Base-by-base conservation (phyloP, 2,888 invertebrate species). In the Euphydryas editha region DNA sequence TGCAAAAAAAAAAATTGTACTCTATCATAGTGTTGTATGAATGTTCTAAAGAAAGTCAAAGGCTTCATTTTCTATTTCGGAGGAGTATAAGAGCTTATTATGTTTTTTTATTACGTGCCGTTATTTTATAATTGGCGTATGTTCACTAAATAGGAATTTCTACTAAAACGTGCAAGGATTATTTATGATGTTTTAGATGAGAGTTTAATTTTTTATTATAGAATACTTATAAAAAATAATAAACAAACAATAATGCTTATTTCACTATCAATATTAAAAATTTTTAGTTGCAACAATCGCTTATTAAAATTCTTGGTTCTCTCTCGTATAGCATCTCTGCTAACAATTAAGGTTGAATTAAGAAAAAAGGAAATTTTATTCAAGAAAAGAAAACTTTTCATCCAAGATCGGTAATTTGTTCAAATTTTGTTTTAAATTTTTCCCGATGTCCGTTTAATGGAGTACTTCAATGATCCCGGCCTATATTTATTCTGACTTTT, bases 301-400 rank as follows among this genome's bases (percentile, higher is more conserved):
- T 6, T 51, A 15, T 51, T 24, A 51, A 24, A 24, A 51, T 44
- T 44, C 42, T 59, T 64, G 59, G 51, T 13, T 59, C 59, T 56
- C 75, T n/a, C 58, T 75, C 42, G 81, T 68, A 75, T 69, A 54
- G 58, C 72, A 44, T 63, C 73, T 78, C 73, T 60, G 75, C 81
- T 81, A 90, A 88, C 91, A 92, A 92, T 92, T 91, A 92, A 87
- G 89, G 83, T 80, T 72, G 83, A 84, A 90, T 88, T 70, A 80
- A 47, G 47, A 68, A 70, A 70, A 80, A 83, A 85, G 86, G 86
- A 83, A 81, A 81, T 80, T 81, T 81, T 88, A 84, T 86, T 86
- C 85, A 86, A 87, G 82, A 82, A 76, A 87, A 81, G 82, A 76
- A 73, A 71, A 71, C 78, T 72, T 69, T 78, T 77, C 76, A 75